phyloP scores from a whole-genome alignment of 2,797 vertebrate genomes.

The Hemibagrus guttatus region DNA sequence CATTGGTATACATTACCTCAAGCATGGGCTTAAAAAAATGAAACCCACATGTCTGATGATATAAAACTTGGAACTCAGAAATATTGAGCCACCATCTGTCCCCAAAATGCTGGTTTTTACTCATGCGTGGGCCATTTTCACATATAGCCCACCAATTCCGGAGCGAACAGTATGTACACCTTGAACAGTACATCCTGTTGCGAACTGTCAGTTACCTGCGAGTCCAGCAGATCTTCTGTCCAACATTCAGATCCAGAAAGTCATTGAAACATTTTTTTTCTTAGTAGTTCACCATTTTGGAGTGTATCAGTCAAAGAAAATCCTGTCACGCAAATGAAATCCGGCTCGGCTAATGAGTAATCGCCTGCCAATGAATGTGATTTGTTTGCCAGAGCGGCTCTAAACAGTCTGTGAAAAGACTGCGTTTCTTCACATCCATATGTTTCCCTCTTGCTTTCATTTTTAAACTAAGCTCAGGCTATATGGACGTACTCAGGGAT shows the following conservation, averaged over 20 bases:
- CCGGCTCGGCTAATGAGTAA: conserved; percentile 32
- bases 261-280: not conserved
- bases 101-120: not conserved
- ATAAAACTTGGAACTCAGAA: not conserved
- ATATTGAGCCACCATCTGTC: not conserved
- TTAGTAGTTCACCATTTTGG: not conserved
- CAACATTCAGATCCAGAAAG: not conserved
- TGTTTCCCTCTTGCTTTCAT: conserved; percentile 2
- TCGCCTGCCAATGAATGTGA: conserved; percentile 23
- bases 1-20: not conserved
- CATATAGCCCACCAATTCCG: not conserved
- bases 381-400: conserved; percentile 27
- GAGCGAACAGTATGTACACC: not conserved
- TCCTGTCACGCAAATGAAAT: conserved; percentile 20
- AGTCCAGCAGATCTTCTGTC: not conserved
- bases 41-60: too few relatives aligned
- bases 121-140: not conserved
- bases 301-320: not conserved
- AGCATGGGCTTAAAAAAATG: not conserved
- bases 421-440: conserved; percentile 12
- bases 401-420: conserved; percentile 27
- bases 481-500: not conserved
- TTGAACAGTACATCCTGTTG: not conserved
- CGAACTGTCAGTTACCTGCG: not conserved
- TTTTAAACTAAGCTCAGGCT: not conserved